These are phyloP conservation scores for Coptodon bakossiorum DNA, from an alignment of 2,113 vertebrate species.

Conservation along the genomic window DNA sequence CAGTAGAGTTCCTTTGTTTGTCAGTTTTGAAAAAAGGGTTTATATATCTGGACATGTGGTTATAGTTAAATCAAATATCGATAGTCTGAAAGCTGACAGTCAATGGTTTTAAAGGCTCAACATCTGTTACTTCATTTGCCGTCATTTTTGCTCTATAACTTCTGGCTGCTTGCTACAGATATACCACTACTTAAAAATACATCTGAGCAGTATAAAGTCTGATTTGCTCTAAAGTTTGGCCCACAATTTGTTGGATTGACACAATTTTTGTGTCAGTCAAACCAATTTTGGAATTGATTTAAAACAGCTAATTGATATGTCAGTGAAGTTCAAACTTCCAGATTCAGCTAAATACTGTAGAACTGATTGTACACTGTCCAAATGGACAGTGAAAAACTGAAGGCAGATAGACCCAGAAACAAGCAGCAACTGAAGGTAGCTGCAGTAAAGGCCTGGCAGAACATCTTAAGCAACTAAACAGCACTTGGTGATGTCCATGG, in stretches of 20 bases:
- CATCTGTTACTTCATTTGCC: background rate
- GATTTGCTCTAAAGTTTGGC: background rate
- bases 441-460: fast-evolving
- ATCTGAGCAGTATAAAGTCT: background rate
- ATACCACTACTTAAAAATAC: background rate
- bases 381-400: background rate
- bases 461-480: background rate
- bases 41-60: background rate
- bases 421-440: fast-evolving
- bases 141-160: fast-evolving
- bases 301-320: background rate
- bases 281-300: background rate
- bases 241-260: fast-evolving
- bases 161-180: background rate
- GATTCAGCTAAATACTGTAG: background rate
- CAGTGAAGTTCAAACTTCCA: fast-evolving
- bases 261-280: background rate
- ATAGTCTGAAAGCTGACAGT: background rate
- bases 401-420: background rate
- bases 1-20: background rate
- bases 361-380: background rate
- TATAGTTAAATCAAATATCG: background rate
- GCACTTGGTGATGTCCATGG: background rate
- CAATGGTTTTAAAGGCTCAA: fast-evolving
- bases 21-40: background rate